Conservation (phyloP, 2,888 invertebrate genomes). For the Caenorhabditis virilis region DNA sequence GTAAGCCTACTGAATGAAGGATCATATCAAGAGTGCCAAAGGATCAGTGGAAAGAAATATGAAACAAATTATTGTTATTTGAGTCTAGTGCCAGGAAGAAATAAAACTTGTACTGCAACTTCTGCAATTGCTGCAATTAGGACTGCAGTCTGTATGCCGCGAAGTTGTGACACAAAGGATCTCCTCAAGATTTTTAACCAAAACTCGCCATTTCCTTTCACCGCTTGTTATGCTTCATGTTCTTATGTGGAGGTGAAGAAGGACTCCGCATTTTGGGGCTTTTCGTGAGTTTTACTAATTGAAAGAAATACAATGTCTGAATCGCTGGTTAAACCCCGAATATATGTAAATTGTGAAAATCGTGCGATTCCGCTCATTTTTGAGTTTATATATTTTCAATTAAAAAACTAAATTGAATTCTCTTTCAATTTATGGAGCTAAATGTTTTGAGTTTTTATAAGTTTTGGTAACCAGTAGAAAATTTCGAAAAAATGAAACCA, state of each 20-base stretch:
- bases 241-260: conserved; percentile 11
- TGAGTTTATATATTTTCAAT: no score
- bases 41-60: conserved; percentile 19
- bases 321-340: no score
- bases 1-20: conserved; percentile 13
- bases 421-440: not conserved
- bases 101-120: no score
- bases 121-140: conserved; percentile 22
- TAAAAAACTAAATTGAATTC: no score
- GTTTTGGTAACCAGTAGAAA: no score
- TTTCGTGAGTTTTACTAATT: no score
- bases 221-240: conserved; percentile 17
- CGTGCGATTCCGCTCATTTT: no score
- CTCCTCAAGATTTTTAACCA: conserved; percentile 16
- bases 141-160: conserved; percentile 22
- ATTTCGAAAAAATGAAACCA: no score
- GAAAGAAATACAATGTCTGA: no score
- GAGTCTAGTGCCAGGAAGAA: conserved; percentile 2
- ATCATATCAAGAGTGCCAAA: conserved; percentile 16
- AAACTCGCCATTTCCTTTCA: conserved; percentile 10
- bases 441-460: not conserved
- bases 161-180: conserved; percentile 9
- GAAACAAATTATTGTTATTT: conserved; percentile 34
- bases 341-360: no score
- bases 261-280: conserved; percentile 20